A percentile compares a stretch with the other conserved stretches of the same genome.
These are phyloP conservation scores for Eupithecia abbreviata DNA, from an alignment of 2,888 invertebrate species.

Conservation along the genomic window DNA sequence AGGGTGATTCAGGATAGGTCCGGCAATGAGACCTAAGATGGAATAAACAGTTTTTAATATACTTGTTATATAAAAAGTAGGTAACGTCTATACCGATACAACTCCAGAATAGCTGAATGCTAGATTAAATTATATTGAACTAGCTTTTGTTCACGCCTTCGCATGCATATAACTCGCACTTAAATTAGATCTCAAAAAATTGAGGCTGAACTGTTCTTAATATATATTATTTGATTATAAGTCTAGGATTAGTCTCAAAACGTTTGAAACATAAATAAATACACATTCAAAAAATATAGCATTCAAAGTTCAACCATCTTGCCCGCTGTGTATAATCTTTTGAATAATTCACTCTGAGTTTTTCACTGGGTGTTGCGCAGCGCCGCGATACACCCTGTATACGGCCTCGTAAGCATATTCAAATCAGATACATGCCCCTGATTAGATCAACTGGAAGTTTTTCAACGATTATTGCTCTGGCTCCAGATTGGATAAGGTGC, in stretches of 20 bases:
- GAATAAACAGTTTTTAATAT: not conserved
- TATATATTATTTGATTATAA: not conserved
- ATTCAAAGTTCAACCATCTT: not conserved
- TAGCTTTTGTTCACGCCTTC: not conserved
- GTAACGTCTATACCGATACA: no score
- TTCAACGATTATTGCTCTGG: conserved; percentile 42
- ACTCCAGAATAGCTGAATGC: not conserved
- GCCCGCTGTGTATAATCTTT: not conserved
- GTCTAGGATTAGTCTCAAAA: not conserved
- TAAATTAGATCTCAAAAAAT: not conserved
- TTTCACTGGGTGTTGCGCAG: not conserved
- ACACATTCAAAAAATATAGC: not conserved
- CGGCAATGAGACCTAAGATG: not conserved
- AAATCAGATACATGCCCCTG: conserved; percentile 46
- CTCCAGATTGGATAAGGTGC: conserved; percentile 26
- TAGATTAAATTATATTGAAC: not conserved
- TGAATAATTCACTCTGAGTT: not conserved
- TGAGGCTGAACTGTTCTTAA: not conserved
- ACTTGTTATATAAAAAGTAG: not conserved
- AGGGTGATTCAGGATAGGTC: not conserved
- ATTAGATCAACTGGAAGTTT: conserved; percentile 38
- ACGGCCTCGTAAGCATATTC: conserved; percentile 40
- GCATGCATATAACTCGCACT: not conserved
- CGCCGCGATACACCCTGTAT: conserved; percentile 15
- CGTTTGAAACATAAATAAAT: not conserved